Percentiles rank a stretch among this genome's conserved stretches.
phyloP scores from a whole-genome alignment of 2,113 vertebrate genomes.

The Hypocryptadius cinnamomeus region DNA sequence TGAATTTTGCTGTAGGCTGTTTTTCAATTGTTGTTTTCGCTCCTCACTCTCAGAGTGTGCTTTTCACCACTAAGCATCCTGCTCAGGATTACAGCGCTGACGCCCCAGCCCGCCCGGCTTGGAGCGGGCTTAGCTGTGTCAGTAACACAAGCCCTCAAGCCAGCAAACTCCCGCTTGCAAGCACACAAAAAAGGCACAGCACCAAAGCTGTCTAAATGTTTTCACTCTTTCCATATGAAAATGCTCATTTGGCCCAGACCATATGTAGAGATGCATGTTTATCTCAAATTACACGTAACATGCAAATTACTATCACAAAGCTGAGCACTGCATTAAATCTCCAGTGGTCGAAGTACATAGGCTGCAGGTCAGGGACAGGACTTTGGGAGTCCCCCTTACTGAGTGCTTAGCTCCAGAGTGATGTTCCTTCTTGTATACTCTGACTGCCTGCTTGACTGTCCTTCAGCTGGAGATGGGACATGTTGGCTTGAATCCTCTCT shows the following conservation, averaged over 20 bases:
- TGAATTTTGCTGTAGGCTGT: constrained; percentile 64
- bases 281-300: not conserved
- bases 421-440: not conserved
- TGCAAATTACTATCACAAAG: not conserved
- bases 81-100: constrained; percentile 7
- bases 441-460: not conserved
- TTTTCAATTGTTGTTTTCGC: constrained; percentile 52
- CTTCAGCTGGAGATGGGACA: not conserved
- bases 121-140: not conserved
- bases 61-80: constrained; percentile 35
- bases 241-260: not conserved
- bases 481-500: not conserved
- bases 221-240: constrained; percentile 3
- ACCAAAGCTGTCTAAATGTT: not conserved
- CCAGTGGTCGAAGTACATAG: not conserved
- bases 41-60: not conserved
- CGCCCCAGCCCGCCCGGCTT: not conserved
- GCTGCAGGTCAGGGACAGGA: not conserved
- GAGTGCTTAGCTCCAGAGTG: not conserved
- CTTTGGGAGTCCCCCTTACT: not conserved
- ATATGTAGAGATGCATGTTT: not conserved
- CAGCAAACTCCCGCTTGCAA: not conserved
- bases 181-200: not conserved
- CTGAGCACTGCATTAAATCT: not conserved
- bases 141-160: not conserved